Conservation (phyloP, 2,888 invertebrate species). For the Amiota mariae region DNA sequence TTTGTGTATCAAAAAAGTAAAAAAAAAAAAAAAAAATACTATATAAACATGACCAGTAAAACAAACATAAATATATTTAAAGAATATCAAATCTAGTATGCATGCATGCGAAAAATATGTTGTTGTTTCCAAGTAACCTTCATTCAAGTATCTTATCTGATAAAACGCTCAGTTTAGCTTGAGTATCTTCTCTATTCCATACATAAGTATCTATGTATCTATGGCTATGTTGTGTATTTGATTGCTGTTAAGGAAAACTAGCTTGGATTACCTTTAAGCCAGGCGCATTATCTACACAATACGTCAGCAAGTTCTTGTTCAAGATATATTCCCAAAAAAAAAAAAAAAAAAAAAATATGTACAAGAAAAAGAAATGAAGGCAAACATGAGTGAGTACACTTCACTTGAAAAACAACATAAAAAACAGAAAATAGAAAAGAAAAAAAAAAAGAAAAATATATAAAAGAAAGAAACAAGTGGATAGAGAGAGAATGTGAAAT, state of each 20-base stretch:
- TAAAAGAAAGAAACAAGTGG: background rate
- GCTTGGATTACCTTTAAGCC: slow-evolving; percentile 16
- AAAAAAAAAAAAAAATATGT: no score
- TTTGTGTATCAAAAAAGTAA: background rate
- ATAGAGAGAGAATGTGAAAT: background rate
- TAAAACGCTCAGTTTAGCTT: no score
- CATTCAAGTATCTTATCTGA: no score
- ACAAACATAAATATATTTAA: no score
- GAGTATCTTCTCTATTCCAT: no score
- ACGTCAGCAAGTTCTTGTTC: slow-evolving; percentile 15
- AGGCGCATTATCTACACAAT: slow-evolving; percentile 21
- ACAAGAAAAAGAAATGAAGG: background rate
- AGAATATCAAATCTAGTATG: no score
- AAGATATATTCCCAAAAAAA: slow-evolving; percentile 1
- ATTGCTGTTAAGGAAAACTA: background rate
- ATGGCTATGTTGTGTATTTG: no score
- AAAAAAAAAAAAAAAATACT: background rate
- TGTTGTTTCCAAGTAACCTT: no score
- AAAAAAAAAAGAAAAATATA: slow-evolving; percentile 4
- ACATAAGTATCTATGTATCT: no score
- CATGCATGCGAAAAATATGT: no score
- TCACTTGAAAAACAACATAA: no score
- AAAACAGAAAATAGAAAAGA: background rate
- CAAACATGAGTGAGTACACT: background rate
- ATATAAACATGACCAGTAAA: background rate